Evolutionary conservation across 2,888 invertebrate genomes (phyloP), one percentile per base, ranked within the genome.

Genomic region (Ophioninae sp.): DNA sequence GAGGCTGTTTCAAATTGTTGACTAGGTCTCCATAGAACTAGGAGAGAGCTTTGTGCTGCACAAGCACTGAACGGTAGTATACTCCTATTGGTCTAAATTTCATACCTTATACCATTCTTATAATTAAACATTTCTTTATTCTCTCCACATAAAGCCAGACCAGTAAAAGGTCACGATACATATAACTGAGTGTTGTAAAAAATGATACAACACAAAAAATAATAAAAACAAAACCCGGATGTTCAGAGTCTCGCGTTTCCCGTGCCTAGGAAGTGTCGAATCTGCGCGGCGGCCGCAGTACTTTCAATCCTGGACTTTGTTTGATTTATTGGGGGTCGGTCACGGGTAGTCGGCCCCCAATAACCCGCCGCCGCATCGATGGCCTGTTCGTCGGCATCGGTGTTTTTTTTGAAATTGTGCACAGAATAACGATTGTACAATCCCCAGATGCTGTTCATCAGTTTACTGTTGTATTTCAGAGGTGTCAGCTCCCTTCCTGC

Each of bases 391-490:
- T 93, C 89, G 84, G 94, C 95, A 90, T 96, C 96, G 90, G 95
- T 96, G 89, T 95, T 94, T 90, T 96, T 96, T 94, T 97, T 97
- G 87, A 97, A 96, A 93, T 97, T 97, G 90, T 97, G 97, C 0
- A 97, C 96, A 0, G 97, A 97, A 92, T 97, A 97, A 69, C 96
- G 95, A 93, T 97, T 97, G 94, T 97, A 97, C 86, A 96, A 94
- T n/a, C 97, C 97, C 97, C 97, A 97, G 92, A 97, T 97, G 93
- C 97, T 97, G 92, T 97, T 97, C 97, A 97, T 97, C 91, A 97
- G 93, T 93, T 97, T 97, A 92, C 96, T 96, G 93, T 96, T 97
- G 93, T 97, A 97, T 90, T 97, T 96, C 82, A 96, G 93, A 21
- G 96, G 96, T 7, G 95, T 94, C 72, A 95, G 94, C 90, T 96